Evolutionary conservation across 2,888 invertebrate species (phyloP).

Genomic region (Idaea dimidiata): DNA sequence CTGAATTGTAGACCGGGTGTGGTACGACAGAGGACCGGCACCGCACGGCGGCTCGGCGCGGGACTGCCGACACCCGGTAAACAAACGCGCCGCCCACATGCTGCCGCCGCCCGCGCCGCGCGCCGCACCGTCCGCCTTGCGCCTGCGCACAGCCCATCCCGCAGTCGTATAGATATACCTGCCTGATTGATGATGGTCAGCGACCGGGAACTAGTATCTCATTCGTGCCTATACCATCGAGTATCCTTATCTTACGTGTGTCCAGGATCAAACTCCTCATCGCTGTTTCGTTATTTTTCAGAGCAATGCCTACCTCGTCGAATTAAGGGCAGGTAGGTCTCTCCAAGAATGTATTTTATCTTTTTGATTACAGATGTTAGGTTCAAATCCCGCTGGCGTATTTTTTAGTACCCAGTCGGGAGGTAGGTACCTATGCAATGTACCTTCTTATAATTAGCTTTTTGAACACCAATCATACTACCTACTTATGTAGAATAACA

Average conservation of each 20-base stretch:
- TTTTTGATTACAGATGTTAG: too few species aligned
- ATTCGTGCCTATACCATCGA: not conserved
- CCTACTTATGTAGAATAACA: not conserved
- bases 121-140: slow-evolving; percentile 29
- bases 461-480: not conserved
- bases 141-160: slow-evolving; percentile 40
- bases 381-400: too few species aligned
- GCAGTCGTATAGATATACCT: slow-evolving; percentile 46
- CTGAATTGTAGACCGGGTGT: slow-evolving; percentile 57
- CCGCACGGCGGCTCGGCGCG: slow-evolving; percentile 44
- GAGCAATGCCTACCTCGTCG: not conserved
- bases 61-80: slow-evolving; percentile 52
- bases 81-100: slow-evolving; percentile 50
- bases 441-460: not conserved
- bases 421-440: not conserved
- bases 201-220: slow-evolving; percentile 17
- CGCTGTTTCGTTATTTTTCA: too few species aligned
- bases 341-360: too few species aligned
- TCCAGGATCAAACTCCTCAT: not conserved
- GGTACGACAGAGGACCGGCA: slow-evolving; percentile 47
- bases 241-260: not conserved
- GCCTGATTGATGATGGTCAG: slow-evolving; percentile 50
- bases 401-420: too few species aligned
- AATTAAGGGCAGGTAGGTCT: too few species aligned
- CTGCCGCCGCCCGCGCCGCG: slow-evolving; percentile 35